phyloP scores from a whole-genome alignment of 2,797 vertebrate species.

The Emys orbicularis region DNA sequence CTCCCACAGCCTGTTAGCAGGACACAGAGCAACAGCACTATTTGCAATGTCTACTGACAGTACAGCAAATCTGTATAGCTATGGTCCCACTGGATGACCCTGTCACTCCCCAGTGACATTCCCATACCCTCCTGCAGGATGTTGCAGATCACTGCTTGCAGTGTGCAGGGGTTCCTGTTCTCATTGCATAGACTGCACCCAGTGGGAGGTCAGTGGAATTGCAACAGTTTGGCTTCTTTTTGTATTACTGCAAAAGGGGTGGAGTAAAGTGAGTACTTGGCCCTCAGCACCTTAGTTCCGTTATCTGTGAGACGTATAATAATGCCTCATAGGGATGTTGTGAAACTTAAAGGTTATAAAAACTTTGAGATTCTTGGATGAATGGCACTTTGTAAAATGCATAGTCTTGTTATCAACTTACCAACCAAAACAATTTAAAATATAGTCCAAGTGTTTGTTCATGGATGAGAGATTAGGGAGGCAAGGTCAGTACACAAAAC shows the following conservation, averaged over 20 bases:
- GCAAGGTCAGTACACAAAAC: background rate
- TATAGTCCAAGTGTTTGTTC: background rate
- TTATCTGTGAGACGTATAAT: background rate
- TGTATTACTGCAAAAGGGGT: background rate
- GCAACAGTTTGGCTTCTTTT: background rate
- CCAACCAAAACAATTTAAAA: background rate
- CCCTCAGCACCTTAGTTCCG: background rate
- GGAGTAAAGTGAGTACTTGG: background rate
- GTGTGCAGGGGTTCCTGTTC: background rate
- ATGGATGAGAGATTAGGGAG: background rate
- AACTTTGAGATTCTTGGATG: conserved; percentile 21
- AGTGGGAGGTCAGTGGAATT: background rate
- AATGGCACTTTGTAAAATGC: background rate
- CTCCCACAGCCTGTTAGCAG: background rate
- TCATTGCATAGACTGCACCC: background rate
- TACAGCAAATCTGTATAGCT: background rate
- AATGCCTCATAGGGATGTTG: background rate
- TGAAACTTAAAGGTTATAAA: conserved; percentile 22
- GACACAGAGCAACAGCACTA: background rate
- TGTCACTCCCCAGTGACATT: background rate
- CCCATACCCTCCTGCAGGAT: background rate
- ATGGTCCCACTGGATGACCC: background rate
- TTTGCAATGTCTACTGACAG: background rate
- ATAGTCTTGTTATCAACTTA: background rate
- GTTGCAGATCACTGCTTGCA: background rate